Conservation (phyloP, 2,113 vertebrate genomes). For the Embiotoca jacksoni region DNA sequence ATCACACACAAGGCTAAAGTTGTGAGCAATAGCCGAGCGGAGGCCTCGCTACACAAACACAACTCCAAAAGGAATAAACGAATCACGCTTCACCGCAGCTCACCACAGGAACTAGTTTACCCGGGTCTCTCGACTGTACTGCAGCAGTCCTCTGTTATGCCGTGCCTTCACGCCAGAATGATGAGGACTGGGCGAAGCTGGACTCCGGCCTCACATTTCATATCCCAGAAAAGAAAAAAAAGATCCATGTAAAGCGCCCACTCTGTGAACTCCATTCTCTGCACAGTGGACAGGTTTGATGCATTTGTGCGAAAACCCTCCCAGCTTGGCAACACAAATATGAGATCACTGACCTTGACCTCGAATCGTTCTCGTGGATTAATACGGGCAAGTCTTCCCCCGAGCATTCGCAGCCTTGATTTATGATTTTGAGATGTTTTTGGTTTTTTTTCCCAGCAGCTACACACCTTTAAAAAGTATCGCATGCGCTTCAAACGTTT, state of each 20-base stretch:
- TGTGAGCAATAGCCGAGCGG: no score
- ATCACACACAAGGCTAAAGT: no score
- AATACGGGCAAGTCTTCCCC: constrained; percentile 33
- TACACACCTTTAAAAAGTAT: background rate
- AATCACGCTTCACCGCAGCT: no score
- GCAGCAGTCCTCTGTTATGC: background rate
- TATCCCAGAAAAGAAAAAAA: background rate
- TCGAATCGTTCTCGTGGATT: constrained; percentile 40
- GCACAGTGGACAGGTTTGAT: constrained; percentile 21
- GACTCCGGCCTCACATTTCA: background rate
- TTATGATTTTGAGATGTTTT: constrained; percentile 46
- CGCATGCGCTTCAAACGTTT: background rate
- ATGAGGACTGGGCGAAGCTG: background rate
- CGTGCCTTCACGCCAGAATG: background rate
- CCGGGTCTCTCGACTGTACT: background rate
- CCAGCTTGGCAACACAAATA: constrained; percentile 22
- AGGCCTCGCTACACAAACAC: no score
- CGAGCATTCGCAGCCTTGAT: constrained; percentile 2
- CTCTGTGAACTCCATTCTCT: background rate
- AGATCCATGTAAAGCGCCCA: background rate
- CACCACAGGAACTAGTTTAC: background rate
- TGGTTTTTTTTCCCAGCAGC: background rate
- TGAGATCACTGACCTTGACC: constrained; percentile 55
- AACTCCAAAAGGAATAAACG: no score
- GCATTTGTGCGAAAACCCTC: constrained; percentile 32